Evolutionary conservation across 2,888 invertebrate species (phyloP).

Genomic region (Drosophila affinis): DNA sequence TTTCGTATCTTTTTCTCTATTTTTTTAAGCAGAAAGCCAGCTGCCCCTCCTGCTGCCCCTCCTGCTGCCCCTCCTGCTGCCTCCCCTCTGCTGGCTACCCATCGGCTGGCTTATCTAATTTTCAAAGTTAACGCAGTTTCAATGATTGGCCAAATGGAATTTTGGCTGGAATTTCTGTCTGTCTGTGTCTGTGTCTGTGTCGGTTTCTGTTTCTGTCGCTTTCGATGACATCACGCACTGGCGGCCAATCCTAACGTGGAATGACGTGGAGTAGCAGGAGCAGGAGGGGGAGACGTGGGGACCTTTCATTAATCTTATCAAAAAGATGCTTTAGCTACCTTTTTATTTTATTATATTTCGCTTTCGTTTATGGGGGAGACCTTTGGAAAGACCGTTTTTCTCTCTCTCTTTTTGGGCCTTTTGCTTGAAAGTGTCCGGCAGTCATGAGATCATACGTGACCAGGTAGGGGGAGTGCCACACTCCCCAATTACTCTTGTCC

Average conservation of each 20-base stretch:
- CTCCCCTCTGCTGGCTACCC: too few relatives aligned
- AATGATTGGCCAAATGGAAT: constrained; percentile 50
- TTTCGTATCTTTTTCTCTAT: not conserved
- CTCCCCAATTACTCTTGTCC: not conserved
- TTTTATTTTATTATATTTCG: constrained; percentile 43
- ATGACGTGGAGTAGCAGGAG: not conserved
- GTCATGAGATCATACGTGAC: not conserved
- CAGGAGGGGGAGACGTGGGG: not conserved
- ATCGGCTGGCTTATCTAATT: constrained; percentile 38
- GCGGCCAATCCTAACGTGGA: constrained; percentile 35
- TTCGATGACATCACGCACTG: constrained; percentile 35
- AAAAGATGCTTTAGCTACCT: constrained; percentile 55
- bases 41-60: constrained; percentile 11
- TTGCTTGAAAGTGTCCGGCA: constrained; percentile 2
- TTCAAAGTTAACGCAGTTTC: constrained; percentile 38
- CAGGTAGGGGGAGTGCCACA: not conserved
- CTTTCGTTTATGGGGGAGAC: constrained; percentile 13
- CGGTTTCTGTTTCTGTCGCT: constrained; percentile 6
- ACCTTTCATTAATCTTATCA: constrained; percentile 73
- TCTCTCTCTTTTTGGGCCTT: constrained; percentile 17
- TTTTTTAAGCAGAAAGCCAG: not conserved
- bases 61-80: constrained; percentile 9
- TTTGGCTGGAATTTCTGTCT: constrained; percentile 34
- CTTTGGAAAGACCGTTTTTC: not conserved
- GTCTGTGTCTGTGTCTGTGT: constrained; percentile 29